Evolutionary conservation across 2,113 vertebrate genomes (phyloP).

Genomic region (Maccullochella peelii): DNA sequence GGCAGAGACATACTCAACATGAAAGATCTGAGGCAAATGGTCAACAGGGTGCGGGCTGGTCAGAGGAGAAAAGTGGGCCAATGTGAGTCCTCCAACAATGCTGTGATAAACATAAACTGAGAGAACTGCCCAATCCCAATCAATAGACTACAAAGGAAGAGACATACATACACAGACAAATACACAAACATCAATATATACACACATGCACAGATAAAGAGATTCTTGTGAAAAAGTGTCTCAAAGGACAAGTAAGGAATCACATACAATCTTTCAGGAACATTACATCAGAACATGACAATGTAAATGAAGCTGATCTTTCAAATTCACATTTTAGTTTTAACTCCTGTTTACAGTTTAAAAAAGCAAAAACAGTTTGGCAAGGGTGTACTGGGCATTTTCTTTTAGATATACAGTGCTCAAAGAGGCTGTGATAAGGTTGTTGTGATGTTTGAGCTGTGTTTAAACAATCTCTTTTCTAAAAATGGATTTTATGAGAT

Average conservation of each 20-base stretch:
- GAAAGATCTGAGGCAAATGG: conserved; percentile 44
- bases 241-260: background rate
- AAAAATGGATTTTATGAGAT: conserved; percentile 27
- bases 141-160: conserved; percentile 18
- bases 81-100: conserved; percentile 25
- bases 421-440: background rate
- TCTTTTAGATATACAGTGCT: background rate
- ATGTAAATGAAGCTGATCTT: background rate
- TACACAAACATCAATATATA: background rate
- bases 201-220: background rate
- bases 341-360: background rate
- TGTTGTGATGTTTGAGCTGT: conserved; percentile 18
- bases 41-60: conserved; percentile 19
- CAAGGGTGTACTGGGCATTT: background rate
- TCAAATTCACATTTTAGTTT: background rate
- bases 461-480: conserved; percentile 30
- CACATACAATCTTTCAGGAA: too few relatives aligned
- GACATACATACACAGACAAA: background rate
- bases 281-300: background rate
- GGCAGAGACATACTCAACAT: conserved; percentile 15
- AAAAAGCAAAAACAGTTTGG: background rate
- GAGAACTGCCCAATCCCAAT: conserved; percentile 3
- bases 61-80: conserved; percentile 34
- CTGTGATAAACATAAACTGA: conserved; percentile 20
- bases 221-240: conserved; percentile 7